Conservation (phyloP, 1,140 invertebrate species). For the Stegodyphus dumicola region DNA sequence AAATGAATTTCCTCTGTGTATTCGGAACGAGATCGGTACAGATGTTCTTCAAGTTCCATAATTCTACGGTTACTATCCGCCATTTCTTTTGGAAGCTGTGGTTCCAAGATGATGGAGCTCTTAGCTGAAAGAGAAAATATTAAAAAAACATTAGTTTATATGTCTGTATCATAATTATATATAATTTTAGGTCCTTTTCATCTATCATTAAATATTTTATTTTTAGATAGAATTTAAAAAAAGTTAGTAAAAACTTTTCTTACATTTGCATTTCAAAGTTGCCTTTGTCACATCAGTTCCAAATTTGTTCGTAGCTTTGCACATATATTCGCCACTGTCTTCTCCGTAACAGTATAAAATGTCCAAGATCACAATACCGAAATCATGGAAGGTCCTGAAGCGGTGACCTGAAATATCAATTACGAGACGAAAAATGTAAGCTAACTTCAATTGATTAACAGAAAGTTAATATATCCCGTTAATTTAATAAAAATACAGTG, state of each 20-base stretch:
- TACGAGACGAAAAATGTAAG: too few relatives aligned
- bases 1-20: slow-evolving; percentile 77
- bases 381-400: slow-evolving; percentile 96
- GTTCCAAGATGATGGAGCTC: slow-evolving; percentile 91
- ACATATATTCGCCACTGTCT: slow-evolving; percentile 94
- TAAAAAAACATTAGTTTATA: not conserved
- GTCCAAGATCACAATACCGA: slow-evolving; percentile 94
- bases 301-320: slow-evolving; percentile 89
- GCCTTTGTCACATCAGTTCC: slow-evolving; percentile 90
- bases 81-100: slow-evolving; percentile 94
- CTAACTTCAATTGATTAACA: too few relatives aligned
- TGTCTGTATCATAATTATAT: not conserved
- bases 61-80: slow-evolving; percentile 92
- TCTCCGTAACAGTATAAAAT: slow-evolving; percentile 97
- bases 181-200: not conserved
- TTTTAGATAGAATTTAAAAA: not conserved
- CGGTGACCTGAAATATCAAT: slow-evolving; percentile 82
- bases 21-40: slow-evolving; percentile 72
- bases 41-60: slow-evolving; percentile 80
- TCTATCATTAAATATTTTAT: not conserved
- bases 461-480: too few relatives aligned
- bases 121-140: slow-evolving; percentile 73
- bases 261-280: slow-evolving; percentile 82
- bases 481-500: too few relatives aligned
- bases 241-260: slow-evolving; percentile 46